Conservation (phyloP, 1,140 invertebrate species). For the Meloidogyne floridensis region DNA sequence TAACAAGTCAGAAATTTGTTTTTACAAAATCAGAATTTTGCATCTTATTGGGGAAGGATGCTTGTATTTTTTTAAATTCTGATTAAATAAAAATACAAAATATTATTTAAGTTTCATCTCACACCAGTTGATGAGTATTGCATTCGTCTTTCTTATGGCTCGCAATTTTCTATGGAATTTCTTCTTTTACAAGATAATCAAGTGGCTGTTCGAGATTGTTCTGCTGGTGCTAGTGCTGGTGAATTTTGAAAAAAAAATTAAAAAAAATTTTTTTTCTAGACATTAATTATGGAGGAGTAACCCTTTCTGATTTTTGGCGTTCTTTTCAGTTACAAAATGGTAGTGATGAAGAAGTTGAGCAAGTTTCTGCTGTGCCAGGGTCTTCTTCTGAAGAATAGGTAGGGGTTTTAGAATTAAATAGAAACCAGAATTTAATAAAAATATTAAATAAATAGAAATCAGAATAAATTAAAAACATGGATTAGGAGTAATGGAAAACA, state of each 20-base stretch:
- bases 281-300: constrained; percentile 9
- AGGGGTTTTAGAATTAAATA: too few species aligned
- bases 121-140: constrained; percentile 24
- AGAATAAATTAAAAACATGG: too few species aligned
- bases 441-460: too few species aligned
- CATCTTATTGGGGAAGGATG: too few species aligned
- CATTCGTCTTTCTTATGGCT: constrained; percentile 38
- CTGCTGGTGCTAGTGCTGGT: neutral
- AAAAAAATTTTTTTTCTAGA: neutral
- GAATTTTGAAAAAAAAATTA: too few species aligned
- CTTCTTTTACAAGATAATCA: constrained; percentile 40
- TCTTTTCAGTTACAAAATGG: neutral
- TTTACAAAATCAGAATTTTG: too few species aligned
- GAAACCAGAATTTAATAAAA: too few species aligned
- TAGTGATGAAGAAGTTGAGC: neutral
- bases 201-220: constrained; percentile 37
- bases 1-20: too few species aligned
- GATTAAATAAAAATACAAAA: neutral
- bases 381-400: neutral
- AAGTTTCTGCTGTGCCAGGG: neutral
- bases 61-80: too few species aligned
- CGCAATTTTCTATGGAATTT: constrained; percentile 32
- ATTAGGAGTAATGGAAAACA: too few species aligned
- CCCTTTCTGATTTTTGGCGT: constrained; percentile 28
- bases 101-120: constrained; percentile 30